Percentiles rank a stretch among this genome's conserved stretches.
These are phyloP conservation scores for Nicator chloris DNA, from an alignment of 2,113 vertebrate genomes.

Conservation along the genomic window DNA sequence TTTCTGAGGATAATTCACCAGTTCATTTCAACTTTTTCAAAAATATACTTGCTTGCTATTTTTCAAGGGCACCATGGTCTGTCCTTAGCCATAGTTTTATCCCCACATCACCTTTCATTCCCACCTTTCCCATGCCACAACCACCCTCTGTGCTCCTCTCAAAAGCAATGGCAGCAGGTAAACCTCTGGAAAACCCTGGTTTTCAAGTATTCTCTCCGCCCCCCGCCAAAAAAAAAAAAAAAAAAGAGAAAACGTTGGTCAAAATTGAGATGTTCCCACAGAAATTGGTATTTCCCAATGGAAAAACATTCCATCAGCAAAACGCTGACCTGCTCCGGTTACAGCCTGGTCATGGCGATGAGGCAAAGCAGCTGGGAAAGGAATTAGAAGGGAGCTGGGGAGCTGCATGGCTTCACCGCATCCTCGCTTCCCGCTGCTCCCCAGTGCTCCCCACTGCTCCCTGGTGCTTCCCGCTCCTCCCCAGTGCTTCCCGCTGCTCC, in stretches of 20 bases:
- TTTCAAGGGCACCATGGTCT: background rate
- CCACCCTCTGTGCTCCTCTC: background rate
- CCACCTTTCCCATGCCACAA: background rate
- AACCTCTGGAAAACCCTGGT: background rate
- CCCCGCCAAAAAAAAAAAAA: background rate
- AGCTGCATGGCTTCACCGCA: background rate
- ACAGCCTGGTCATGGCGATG: slow-evolving; percentile 54
- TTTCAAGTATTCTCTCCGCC: background rate
- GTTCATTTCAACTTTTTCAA: background rate
- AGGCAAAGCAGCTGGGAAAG: slow-evolving; percentile 61
- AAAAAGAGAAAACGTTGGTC: background rate
- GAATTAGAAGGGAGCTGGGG: slow-evolving; percentile 48
- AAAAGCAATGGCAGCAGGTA: background rate
- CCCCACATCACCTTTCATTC: background rate
- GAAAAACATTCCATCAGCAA: slow-evolving; percentile 52
- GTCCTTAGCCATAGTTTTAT: background rate
- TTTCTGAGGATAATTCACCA: background rate
- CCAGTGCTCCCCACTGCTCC: background rate
- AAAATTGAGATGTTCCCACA: slow-evolving; percentile 59
- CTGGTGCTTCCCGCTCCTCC: background rate
- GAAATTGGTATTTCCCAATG: slow-evolving; percentile 46
- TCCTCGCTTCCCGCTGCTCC: background rate
- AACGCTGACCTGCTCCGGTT: slow-evolving; percentile 40
- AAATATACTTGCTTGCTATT: rapidly evolving
- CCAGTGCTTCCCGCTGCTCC: background rate